These are phyloP conservation scores for Drosophila neotestacea DNA, from an alignment of 2,888 invertebrate genomes.

Conservation along the genomic window DNA sequence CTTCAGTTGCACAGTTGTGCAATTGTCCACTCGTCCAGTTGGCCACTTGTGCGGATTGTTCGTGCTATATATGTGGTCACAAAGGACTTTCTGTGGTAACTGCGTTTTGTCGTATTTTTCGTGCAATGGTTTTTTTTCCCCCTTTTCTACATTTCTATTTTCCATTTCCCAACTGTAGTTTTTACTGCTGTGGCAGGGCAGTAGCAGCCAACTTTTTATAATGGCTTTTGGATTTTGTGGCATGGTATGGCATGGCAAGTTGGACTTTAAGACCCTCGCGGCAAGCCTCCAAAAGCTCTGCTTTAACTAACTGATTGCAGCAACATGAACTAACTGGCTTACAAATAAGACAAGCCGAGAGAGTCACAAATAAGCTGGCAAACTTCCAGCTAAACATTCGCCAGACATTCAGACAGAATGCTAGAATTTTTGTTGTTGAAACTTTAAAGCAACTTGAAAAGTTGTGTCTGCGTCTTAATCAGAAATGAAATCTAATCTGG, in stretches of 20 bases:
- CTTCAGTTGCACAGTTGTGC: conserved; percentile 1
- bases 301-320: conserved; percentile 44
- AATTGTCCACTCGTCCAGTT: conserved; percentile 15
- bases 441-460: conserved; percentile 13
- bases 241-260: conserved; percentile 23
- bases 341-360: conserved; percentile 41
- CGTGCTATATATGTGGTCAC: conserved; percentile 60
- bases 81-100: conserved; percentile 61
- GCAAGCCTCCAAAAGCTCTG: conserved; percentile 20
- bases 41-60: conserved; percentile 50
- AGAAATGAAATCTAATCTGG: conserved; percentile 17
- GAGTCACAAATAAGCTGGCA: conserved; percentile 29
- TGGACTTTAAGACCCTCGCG: conserved; percentile 45
- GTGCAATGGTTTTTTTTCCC: neutral
- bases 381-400: conserved; percentile 3
- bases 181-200: conserved; percentile 14
- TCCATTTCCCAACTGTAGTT: conserved; percentile 43
- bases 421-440: conserved; percentile 5
- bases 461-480: conserved; percentile 15
- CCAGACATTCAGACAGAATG: neutral
- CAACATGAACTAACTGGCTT: conserved; percentile 15
- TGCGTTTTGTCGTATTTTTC: conserved; percentile 35
- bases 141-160: conserved; percentile 56
- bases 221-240: conserved; percentile 71
- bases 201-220: conserved; percentile 50